Conservation (phyloP, 2,797 vertebrate genomes). For the Nasua narica region DNA sequence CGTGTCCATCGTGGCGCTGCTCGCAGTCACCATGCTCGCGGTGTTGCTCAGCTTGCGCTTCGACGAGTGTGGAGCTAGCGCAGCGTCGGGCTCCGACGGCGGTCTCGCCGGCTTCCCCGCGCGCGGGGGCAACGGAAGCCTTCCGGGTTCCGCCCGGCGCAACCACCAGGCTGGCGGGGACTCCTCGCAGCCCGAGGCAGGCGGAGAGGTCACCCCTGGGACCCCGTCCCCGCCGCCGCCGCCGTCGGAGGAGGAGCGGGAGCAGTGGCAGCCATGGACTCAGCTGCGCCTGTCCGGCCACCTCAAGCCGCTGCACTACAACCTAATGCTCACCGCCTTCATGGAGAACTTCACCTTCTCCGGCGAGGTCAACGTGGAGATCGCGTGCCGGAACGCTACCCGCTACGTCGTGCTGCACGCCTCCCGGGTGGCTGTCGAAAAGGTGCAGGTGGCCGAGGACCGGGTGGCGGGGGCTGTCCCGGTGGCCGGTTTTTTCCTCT, state of each 20-base stretch:
- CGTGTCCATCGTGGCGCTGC: constrained; percentile 92
- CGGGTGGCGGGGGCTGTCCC: constrained; percentile 88
- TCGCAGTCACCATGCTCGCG: constrained; percentile 91
- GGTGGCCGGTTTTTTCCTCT: constrained; percentile 90
- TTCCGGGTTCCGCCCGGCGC: constrained; percentile 76
- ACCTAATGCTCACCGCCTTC: constrained; percentile 91
- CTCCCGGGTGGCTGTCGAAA: constrained; percentile 90
- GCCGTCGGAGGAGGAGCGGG: constrained; percentile 67
- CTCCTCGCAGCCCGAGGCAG: not conserved
- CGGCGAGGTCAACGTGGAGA: constrained; percentile 93
- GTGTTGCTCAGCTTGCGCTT: constrained; percentile 92
- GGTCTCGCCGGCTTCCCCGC: constrained; percentile 36
- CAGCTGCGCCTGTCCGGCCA: constrained; percentile 88
- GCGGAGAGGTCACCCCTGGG: constrained; percentile 6
- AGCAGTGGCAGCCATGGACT: constrained; percentile 87
- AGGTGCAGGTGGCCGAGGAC: constrained; percentile 87
- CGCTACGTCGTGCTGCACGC: constrained; percentile 93
- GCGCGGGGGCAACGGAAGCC: constrained; percentile 75
- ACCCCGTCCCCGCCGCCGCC: constrained; percentile 40
- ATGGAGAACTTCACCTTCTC: constrained; percentile 99
- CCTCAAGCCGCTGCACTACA: constrained; percentile 93
- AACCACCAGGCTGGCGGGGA: constrained; percentile 57
- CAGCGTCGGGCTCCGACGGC: constrained; percentile 68
- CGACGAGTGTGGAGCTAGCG: constrained; percentile 87
- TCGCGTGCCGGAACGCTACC: constrained; percentile 92